Evolutionary conservation across 2,797 vertebrate genomes (phyloP), one percentile per base, ranked within the genome.

Genomic region (Gallinago stenura): DNA sequence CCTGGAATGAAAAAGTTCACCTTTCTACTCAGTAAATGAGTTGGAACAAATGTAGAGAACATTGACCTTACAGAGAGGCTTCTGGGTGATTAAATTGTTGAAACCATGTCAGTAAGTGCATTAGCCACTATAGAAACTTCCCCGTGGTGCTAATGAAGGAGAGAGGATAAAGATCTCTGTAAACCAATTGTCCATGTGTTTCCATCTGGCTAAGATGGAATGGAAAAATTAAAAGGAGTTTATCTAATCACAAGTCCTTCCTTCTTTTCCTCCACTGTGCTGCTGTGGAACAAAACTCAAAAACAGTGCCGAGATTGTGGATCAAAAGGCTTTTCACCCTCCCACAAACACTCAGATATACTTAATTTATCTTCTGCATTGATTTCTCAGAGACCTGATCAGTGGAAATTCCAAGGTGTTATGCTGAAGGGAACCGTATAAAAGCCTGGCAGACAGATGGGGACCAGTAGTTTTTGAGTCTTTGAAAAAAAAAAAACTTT

Each of bases 31-130:
- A 83, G 88, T 93, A 97, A 97, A 97, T 93, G 95, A 95, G 92
- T 95, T 95, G 95, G 96, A 97, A 97, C 95, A 95, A 95, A 97
- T 94, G 90, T 80, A 75, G 86, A 90, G 95, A 97, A 92, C 95
- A 95, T 94, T 97, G 96, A 97, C 94, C 95, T 93, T 95, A 95
- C 83, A 89, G 81, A 95, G 83, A 95, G 75, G 83, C 86, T 95
- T 93, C 78, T 93, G 72, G 86, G 90, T 95, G 93, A 96, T 95
- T 97, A 96, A 95, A 95, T 94, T 95, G 92, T 96, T 97, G 94
- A 96, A 96, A 96, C 88, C 94, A 90, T 96, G 95, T 93, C 90
- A 89, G 95, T 90, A 96, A 97, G 95, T 96, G 90, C 92, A 95
- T 97, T 97, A 96, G 81, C 91, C 94, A 95, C 96, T 93, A 39